Evolutionary conservation across 2,113 vertebrate genomes (phyloP).

Genomic region (Mirza zaza): DNA sequence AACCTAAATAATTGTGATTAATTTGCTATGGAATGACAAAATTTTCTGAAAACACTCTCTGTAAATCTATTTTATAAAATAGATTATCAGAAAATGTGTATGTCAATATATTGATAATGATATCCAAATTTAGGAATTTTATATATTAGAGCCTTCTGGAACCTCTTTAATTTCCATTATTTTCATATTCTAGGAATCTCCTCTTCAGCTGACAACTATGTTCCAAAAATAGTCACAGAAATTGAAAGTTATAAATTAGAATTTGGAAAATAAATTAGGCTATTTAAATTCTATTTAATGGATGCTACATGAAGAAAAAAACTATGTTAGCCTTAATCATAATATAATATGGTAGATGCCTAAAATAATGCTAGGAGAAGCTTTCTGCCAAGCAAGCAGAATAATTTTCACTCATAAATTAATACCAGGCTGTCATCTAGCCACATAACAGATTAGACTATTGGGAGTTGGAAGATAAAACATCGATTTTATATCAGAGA

Average conservation of each 20-base stretch:
- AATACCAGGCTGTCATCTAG: background rate
- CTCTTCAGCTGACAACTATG: background rate
- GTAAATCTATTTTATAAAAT: background rate
- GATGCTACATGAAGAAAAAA: background rate
- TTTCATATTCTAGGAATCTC: background rate
- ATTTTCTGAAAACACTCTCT: background rate
- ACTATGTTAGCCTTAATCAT: background rate
- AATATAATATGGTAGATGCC: background rate
- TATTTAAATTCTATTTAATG: background rate
- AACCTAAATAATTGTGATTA: background rate
- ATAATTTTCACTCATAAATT: constrained; percentile 13
- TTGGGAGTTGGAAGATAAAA: background rate
- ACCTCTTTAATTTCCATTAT: background rate
- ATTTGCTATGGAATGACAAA: background rate
- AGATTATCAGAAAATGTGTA: background rate
- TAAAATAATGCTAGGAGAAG: constrained; percentile 32
- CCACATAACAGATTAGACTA: background rate
- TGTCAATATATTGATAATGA: background rate
- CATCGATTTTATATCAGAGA: background rate
- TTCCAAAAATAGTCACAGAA: background rate
- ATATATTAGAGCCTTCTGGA: background rate
- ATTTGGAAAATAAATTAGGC: background rate
- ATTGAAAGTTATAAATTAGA: background rate
- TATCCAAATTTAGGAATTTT: background rate
- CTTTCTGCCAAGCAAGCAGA: background rate